Conservation (phyloP, 2,113 vertebrate genomes). For the Proteles cristata region DNA sequence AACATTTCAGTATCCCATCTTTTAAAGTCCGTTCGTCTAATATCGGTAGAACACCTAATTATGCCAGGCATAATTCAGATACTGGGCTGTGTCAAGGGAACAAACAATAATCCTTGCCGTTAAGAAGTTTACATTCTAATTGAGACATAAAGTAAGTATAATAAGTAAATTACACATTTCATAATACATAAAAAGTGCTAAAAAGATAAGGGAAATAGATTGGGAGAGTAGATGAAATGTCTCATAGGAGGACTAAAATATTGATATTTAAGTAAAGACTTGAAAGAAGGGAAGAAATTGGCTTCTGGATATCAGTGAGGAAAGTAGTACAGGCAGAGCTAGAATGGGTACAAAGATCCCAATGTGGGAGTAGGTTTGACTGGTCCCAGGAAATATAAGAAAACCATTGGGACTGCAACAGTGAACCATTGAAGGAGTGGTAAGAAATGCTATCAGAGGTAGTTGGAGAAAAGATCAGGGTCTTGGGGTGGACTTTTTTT, state of each 20-base stretch:
- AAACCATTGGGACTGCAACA: background rate
- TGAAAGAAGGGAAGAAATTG: background rate
- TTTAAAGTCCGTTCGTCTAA: background rate
- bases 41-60: background rate
- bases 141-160: background rate
- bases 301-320: background rate
- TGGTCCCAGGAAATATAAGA: background rate
- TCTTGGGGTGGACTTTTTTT: background rate
- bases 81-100: background rate
- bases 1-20: background rate
- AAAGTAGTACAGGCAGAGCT: background rate
- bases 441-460: background rate
- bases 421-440: background rate
- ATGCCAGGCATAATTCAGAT: background rate
- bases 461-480: background rate
- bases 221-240: background rate
- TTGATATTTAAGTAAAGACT: background rate
- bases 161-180: background rate
- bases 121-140: background rate
- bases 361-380: background rate
- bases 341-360: background rate
- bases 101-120: background rate
- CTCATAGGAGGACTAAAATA: background rate
- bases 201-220: background rate
- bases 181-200: background rate